Percentiles rank a stretch among this genome's conserved stretches.
Evolutionary conservation across 2,113 vertebrate species (phyloP).

Genomic region (Lagenorhynchus albirostris): DNA sequence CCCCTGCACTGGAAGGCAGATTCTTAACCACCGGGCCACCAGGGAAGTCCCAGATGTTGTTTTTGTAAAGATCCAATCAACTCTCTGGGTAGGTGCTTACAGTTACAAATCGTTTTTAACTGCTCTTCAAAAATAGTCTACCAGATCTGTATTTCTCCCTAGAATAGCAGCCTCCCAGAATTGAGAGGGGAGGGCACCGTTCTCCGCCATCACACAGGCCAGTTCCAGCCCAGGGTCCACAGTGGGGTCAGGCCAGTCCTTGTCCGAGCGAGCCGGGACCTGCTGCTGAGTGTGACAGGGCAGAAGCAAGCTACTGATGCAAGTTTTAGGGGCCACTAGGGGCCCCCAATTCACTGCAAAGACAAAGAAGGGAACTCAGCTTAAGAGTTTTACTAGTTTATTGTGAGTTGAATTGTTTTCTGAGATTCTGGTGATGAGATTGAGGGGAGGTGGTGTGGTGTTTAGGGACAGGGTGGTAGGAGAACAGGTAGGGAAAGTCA

Average conservation of each 20-base stretch:
- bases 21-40: too few species aligned
- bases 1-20: too few species aligned
- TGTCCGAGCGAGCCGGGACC: background rate
- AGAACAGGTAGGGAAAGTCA: background rate
- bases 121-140: background rate
- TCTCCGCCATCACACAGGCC: background rate
- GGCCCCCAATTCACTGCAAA: background rate
- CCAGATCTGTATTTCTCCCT: background rate
- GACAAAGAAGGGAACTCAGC: background rate
- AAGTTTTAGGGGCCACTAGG: background rate
- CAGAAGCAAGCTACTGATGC: background rate
- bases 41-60: background rate
- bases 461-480: background rate
- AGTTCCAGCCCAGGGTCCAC: background rate
- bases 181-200: background rate
- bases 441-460: background rate
- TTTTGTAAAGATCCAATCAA: background rate
- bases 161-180: background rate
- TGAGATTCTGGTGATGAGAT: background rate
- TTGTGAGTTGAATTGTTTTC: background rate
- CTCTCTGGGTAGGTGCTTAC: background rate
- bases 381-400: background rate
- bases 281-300: background rate
- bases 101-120: background rate
- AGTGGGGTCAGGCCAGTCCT: background rate